These are phyloP conservation scores for Atta cephalotes DNA, from an alignment of 1,140 invertebrate genomes.

Conservation along the genomic window DNA sequence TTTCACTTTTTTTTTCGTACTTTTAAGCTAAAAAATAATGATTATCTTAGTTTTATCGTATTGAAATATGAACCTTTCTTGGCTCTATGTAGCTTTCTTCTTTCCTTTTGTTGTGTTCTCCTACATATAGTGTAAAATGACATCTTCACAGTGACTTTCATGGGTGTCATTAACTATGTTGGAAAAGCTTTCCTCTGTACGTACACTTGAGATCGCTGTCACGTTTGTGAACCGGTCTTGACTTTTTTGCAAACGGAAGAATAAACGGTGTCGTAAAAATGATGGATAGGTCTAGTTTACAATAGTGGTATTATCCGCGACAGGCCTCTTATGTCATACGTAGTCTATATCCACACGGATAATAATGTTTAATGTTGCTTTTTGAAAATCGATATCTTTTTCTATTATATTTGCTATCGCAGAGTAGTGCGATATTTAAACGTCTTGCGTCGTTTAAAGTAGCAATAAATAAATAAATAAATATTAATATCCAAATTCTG, in stretches of 20 bases:
- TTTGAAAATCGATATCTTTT: neutral
- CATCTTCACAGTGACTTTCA: slow-evolving; percentile 47
- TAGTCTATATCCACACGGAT: slow-evolving; percentile 38
- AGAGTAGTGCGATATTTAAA: too few species aligned
- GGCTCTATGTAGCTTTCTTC: neutral
- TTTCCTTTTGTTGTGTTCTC: slow-evolving; percentile 19
- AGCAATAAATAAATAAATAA: neutral
- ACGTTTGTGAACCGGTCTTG: slow-evolving; percentile 57
- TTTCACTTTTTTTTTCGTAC: neutral
- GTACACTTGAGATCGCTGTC: slow-evolving; percentile 44
- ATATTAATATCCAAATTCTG: neutral
- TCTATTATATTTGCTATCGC: neutral
- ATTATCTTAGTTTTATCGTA: slow-evolving; percentile 1
- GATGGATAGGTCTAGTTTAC: slow-evolving; percentile 60
- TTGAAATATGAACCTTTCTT: slow-evolving; percentile 41
- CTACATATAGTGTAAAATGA: slow-evolving; percentile 35
- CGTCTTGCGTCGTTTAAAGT: slow-evolving; percentile 1
- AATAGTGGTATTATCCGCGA: slow-evolving; percentile 56
- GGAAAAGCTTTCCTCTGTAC: slow-evolving; percentile 50
- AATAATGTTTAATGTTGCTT: slow-evolving; percentile 46
- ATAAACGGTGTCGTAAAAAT: slow-evolving; percentile 53
- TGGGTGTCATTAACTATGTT: slow-evolving; percentile 45
- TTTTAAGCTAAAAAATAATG: slow-evolving; percentile 11
- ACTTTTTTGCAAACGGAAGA: slow-evolving; percentile 42
- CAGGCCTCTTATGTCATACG: slow-evolving; percentile 27